Evolutionary conservation across 2,888 invertebrate species (phyloP).

Genomic region (Ceramica pisi): DNA sequence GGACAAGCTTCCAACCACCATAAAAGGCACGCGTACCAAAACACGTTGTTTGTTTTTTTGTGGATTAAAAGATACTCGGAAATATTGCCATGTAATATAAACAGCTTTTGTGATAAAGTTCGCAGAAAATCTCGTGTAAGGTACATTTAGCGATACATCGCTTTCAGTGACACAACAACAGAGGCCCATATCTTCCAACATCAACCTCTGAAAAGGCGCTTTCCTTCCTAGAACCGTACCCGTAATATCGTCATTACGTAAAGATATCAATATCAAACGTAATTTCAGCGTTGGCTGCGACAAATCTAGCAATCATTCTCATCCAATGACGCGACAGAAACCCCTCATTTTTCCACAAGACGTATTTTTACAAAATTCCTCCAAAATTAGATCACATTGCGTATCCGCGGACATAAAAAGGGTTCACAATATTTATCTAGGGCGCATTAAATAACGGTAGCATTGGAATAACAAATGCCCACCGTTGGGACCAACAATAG

Average conservation of each 20-base stretch:
- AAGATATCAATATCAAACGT: slow-evolving; percentile 62
- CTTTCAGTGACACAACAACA: slow-evolving; percentile 2
- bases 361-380: slow-evolving; percentile 71
- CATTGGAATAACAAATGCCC: slow-evolving; percentile 82
- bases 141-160: slow-evolving; percentile 4
- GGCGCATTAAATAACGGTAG: slow-evolving; percentile 79
- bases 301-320: slow-evolving; percentile 60
- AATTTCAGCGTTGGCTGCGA: slow-evolving; percentile 53
- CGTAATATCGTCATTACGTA: slow-evolving; percentile 47
- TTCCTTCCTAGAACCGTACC: slow-evolving; percentile 8
- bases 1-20: background rate
- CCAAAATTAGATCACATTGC: slow-evolving; percentile 74
- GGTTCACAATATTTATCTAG: slow-evolving; percentile 82
- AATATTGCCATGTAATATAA: background rate
- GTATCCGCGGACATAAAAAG: slow-evolving; percentile 76
- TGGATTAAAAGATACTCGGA: background rate
- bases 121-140: background rate
- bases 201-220: slow-evolving; percentile 16
- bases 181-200: slow-evolving; percentile 16
- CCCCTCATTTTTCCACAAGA: slow-evolving; percentile 63
- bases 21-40: too few relatives aligned
- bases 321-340: slow-evolving; percentile 42
- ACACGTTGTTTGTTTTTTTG: background rate
- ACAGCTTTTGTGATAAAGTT: background rate
- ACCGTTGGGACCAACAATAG: slow-evolving; percentile 77